Percentiles rank a stretch among this genome's conserved stretches.
Evolutionary conservation across 2,797 vertebrate genomes (phyloP).

Genomic region (Chaenodraco wilsoni): DNA sequence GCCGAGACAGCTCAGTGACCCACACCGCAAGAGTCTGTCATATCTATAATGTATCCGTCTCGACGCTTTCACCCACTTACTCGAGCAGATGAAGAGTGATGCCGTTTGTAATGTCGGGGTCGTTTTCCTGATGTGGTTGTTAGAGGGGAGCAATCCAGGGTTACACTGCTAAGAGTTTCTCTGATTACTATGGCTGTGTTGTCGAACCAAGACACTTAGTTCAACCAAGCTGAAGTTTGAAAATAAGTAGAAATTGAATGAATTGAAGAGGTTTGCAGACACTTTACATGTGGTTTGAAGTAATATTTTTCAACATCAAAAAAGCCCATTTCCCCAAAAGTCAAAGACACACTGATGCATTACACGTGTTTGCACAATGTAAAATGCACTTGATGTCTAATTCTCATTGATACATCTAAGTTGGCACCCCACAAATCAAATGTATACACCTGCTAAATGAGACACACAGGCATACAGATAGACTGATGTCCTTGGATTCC

Average conservation of each 20-base stretch:
- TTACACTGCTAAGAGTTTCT: conserved; percentile 19
- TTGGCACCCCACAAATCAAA: neutral
- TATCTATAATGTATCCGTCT: conserved; percentile 76
- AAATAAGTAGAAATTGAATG: neutral
- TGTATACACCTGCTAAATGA: conserved; percentile 22
- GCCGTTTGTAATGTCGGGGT: conserved; percentile 50
- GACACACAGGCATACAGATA: neutral
- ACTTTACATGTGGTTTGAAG: neutral
- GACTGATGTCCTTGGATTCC: conserved; percentile 55
- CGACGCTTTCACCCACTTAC: conserved; percentile 66
- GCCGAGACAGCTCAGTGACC: conserved; percentile 72
- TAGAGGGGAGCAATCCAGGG: conserved; percentile 48
- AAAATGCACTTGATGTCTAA: neutral
- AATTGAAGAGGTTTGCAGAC: conserved; percentile 3
- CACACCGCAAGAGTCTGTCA: conserved; percentile 67
- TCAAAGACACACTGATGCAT: neutral
- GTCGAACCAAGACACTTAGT: conserved; percentile 15
- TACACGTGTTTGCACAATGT: neutral
- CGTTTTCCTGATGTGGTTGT: conserved; percentile 55
- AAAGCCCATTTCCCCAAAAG: neutral
- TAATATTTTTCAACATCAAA: neutral
- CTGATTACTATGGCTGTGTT: neutral
- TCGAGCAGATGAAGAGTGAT: conserved; percentile 62
- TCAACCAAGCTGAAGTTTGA: conserved; percentile 22
- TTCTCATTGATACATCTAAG: conserved; percentile 13